These are phyloP conservation scores for Halichoeres trimaculatus DNA, from an alignment of 2,113 vertebrate species.

Conservation along the genomic window DNA sequence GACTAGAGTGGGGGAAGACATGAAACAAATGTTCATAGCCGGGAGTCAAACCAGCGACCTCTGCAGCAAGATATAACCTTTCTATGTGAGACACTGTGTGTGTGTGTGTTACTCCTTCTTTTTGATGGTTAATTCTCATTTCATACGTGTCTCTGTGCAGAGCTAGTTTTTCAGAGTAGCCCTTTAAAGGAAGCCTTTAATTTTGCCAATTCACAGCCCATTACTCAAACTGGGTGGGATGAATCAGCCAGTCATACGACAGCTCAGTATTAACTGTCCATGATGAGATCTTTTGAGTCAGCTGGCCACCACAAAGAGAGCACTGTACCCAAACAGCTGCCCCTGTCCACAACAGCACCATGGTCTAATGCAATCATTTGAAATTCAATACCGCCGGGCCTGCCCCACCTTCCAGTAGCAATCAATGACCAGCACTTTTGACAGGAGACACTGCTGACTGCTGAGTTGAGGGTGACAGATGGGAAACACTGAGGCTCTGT, in stretches of 20 bases:
- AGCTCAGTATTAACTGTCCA: constrained; percentile 50
- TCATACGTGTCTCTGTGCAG: neutral
- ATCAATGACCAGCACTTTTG: constrained; percentile 77
- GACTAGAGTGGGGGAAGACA: too few relatives aligned
- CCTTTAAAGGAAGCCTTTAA: constrained; percentile 18
- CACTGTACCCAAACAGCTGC: constrained; percentile 73
- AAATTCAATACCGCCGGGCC: constrained; percentile 62
- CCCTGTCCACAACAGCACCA: constrained; percentile 43
- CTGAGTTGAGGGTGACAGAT: constrained; percentile 76
- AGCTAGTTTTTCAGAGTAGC: neutral
- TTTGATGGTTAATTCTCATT: neutral
- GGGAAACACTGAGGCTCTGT: constrained; percentile 60
- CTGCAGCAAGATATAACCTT: too few relatives aligned
- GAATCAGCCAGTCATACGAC: constrained; percentile 39
- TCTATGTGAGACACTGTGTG: too few relatives aligned
- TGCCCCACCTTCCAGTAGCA: constrained; percentile 71
- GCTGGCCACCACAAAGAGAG: constrained; percentile 56
- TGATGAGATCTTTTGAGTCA: constrained; percentile 65
- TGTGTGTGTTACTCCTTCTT: neutral
- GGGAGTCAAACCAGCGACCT: too few relatives aligned
- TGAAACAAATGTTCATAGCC: too few relatives aligned
- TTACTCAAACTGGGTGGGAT: constrained; percentile 15
- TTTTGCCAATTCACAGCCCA: constrained; percentile 1
- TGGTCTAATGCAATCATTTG: constrained; percentile 51
- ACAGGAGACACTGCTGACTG: constrained; percentile 72